Conservation (phyloP, 2,888 invertebrate genomes). For the Campoplex capitator region DNA sequence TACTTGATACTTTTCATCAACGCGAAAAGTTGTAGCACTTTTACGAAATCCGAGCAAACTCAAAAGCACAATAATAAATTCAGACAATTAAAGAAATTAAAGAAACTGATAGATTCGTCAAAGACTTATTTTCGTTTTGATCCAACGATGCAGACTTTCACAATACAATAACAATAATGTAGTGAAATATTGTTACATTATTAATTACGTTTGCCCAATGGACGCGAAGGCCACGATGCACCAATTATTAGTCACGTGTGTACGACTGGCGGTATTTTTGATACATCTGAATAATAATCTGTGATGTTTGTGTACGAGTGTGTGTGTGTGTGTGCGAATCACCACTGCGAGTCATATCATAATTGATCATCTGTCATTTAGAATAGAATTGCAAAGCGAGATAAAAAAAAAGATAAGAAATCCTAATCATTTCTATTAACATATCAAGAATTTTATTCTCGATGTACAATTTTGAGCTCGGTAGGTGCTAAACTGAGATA, state of each 20-base stretch:
- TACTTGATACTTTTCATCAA: background rate
- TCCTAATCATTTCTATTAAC: slow-evolving; percentile 59
- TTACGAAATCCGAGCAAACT: too few relatives aligned
- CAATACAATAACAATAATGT: background rate
- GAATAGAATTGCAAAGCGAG: slow-evolving; percentile 2
- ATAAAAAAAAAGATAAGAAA: slow-evolving; percentile 31
- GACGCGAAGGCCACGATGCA: slow-evolving; percentile 68
- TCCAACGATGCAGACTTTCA: background rate
- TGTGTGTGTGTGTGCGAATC: slow-evolving; percentile 61
- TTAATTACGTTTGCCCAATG: slow-evolving; percentile 65
- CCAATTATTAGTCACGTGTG: slow-evolving; percentile 69
- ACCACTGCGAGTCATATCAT: slow-evolving; percentile 71
- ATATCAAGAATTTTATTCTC: slow-evolving; percentile 66
- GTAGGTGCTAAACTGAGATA: slow-evolving; percentile 54
- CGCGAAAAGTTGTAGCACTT: background rate
- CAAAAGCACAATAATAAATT: too few relatives aligned
- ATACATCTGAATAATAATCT: slow-evolving; percentile 76
- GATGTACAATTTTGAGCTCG: slow-evolving; percentile 47
- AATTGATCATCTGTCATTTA: slow-evolving; percentile 17
- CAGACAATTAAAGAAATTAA: background rate
- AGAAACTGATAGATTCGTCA: background rate
- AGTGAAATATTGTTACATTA: slow-evolving; percentile 52
- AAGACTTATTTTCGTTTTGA: background rate
- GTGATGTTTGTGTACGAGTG: slow-evolving; percentile 64
- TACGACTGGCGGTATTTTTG: slow-evolving; percentile 74